These are phyloP conservation scores for Xestia sexstrigata DNA, from an alignment of 2,888 invertebrate species.

Conservation along the genomic window DNA sequence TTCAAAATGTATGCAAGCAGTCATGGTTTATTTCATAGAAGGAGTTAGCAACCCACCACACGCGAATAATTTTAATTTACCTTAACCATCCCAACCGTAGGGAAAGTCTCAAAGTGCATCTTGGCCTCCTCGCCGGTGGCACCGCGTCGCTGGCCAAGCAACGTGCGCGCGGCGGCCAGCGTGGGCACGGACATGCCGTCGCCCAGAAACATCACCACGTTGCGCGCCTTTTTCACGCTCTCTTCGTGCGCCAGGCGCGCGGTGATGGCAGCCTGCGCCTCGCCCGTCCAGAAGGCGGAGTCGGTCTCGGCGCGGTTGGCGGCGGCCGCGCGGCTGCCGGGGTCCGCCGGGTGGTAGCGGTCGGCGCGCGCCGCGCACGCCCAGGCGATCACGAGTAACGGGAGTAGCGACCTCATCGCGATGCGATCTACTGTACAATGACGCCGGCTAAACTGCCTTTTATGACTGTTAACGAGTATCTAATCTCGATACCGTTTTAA, in stretches of 20 bases:
- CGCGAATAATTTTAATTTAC: slow-evolving; percentile 73
- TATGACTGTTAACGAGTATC: slow-evolving; percentile 38
- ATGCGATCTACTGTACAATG: slow-evolving; percentile 17
- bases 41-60: neutral
- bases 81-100: slow-evolving; percentile 91
- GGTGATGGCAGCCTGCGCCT: slow-evolving; percentile 82
- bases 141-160: slow-evolving; percentile 91
- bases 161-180: slow-evolving; percentile 92
- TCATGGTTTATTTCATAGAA: no score
- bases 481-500: slow-evolving; percentile 33
- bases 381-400: slow-evolving; percentile 12
- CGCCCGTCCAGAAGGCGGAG: slow-evolving; percentile 82
- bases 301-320: slow-evolving; percentile 54
- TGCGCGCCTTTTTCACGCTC: slow-evolving; percentile 73
- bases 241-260: slow-evolving; percentile 71
- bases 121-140: slow-evolving; percentile 90
- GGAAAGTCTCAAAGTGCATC: slow-evolving; percentile 92
- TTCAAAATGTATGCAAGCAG: no score
- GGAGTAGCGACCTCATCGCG: slow-evolving; percentile 36
- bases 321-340: neutral
- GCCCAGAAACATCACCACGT: slow-evolving; percentile 93
- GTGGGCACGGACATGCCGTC: slow-evolving; percentile 94
- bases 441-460: slow-evolving; percentile 23
- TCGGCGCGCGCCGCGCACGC: slow-evolving; percentile 42
- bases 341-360: slow-evolving; percentile 54